Evolutionary conservation across 2,888 invertebrate species (phyloP), one percentile per base, ranked within the genome.

Genomic region (Pollenia griseotomentosa): DNA sequence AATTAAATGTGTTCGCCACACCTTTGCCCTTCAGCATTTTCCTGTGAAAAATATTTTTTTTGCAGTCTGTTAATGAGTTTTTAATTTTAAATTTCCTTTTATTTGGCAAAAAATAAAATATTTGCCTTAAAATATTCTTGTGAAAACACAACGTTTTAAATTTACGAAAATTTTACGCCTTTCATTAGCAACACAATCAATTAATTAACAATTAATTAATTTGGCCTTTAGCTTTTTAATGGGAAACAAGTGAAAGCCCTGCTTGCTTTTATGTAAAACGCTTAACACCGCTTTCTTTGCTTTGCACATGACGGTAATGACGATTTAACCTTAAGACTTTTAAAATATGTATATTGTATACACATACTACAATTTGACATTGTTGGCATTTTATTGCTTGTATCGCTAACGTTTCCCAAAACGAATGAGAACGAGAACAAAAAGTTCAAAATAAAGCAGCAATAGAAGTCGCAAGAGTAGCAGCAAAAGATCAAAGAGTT

Each of bases 131-230:
- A 55, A 42, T 16, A 70, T n/a, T 46, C 19, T 33, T 33, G 33
- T 51, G 8, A 65, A 77, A 23, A 46, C 11, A n/a, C 40, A 53
- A 14, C 0, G 8, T 40, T 61, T 61, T 42, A 0, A n/a, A 46
- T 66, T 66, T 40, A 10, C 11, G 7, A 57, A 19, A 57, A 71
- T 65, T 74, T 86, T 48, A 55, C 48, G 66, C 78, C 73, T 75
- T 75, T 80, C 85, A 57, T 63, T 78, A 74, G 68, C 82, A 73
- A 51, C 42, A 51, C 23, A 44, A 82, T 79, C 82, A 82, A 79
- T 79, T 86, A 82, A 82, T 85, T 82, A 82, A 78, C 63, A 85
- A 73, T 78, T 78, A 82, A 82, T 85, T 86, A 63, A 63, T 40
- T 78, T 73, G 14, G 78, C 86, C 55, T 61, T 12, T 23, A 65